These are phyloP conservation scores for Leucozona laternaria DNA, from an alignment of 2,888 invertebrate genomes.

Conservation along the genomic window DNA sequence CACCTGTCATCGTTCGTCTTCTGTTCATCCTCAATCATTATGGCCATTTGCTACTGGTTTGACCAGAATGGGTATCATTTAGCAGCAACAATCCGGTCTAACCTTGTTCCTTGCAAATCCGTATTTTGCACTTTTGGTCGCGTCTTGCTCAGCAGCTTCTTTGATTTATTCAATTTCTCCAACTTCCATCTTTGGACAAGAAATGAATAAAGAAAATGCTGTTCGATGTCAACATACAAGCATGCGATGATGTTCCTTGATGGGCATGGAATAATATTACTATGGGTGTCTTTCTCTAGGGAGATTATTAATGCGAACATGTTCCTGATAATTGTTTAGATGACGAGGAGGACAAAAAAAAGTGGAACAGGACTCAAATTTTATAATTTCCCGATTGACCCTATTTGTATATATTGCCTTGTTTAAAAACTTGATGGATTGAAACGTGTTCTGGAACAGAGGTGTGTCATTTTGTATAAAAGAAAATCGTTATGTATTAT, in stretches of 20 bases:
- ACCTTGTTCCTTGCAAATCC: slow-evolving; percentile 28
- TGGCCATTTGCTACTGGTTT: slow-evolving; percentile 45
- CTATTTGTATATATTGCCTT: slow-evolving; percentile 14
- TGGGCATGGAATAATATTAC: neutral
- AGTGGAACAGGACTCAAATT: slow-evolving; percentile 28
- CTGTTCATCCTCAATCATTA: slow-evolving; percentile 44
- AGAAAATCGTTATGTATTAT: slow-evolving; percentile 5
- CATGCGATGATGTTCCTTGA: slow-evolving; percentile 11
- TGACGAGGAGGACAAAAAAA: neutral
- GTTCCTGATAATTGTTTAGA: slow-evolving; percentile 17
- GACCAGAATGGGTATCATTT: slow-evolving; percentile 6
- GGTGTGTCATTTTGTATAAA: neutral
- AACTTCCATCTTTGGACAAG: slow-evolving; percentile 4
- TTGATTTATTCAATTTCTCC: slow-evolving; percentile 50
- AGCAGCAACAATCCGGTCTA: slow-evolving; percentile 29
- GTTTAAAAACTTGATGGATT: neutral
- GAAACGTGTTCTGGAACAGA: slow-evolving; percentile 19
- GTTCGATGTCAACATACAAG: neutral
- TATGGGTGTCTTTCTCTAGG: neutral
- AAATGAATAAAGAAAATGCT: neutral
- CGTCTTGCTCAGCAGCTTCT: neutral
- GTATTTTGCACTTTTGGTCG: slow-evolving; percentile 25
- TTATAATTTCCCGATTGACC: slow-evolving; percentile 48
- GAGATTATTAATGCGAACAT: slow-evolving; percentile 38
- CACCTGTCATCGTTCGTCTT: slow-evolving; percentile 48